Evolutionary conservation across 37 sponge, comb jelly and placozoan genomes (phyloP).

Genomic region (Sycon ciliatum): DNA sequence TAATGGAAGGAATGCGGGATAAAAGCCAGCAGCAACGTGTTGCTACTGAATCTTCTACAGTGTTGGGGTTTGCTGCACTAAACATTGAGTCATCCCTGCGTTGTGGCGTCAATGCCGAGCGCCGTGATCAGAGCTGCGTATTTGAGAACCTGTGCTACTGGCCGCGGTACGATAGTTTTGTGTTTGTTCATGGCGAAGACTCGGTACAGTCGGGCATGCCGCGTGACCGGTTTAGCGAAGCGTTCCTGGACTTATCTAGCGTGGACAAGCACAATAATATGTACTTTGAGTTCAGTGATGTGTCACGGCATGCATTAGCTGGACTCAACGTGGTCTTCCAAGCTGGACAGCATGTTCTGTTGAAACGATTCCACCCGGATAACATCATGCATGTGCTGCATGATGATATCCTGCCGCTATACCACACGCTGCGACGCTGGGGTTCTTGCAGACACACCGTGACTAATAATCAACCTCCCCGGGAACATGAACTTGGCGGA

Average conservation of each 20-base stretch:
- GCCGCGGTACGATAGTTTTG: not conserved
- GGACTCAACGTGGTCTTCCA: not conserved
- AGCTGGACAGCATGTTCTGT: not conserved
- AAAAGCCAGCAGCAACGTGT: no score
- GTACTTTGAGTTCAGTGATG: constrained; percentile 18
- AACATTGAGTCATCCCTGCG: no score
- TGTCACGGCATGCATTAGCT: not conserved
- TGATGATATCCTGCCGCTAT: constrained; percentile 19
- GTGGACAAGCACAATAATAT: constrained; percentile 11
- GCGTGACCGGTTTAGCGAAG: not conserved
- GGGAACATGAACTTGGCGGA: no score
- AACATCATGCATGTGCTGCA: constrained; percentile 22
- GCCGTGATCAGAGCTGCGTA: no score
- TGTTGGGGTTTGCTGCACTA: no score
- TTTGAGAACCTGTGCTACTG: constrained; percentile 18
- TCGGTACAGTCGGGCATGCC: not conserved
- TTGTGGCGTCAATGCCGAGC: no score
- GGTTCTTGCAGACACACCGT: no score
- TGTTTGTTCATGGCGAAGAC: constrained; percentile 14
- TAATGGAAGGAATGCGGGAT: no score
- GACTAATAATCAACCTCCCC: no score
- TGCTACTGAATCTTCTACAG: no score
- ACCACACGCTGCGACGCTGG: constrained; percentile 5
- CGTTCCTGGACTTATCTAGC: constrained; percentile 13
- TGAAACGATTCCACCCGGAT: constrained; percentile 13